Evolutionary conservation across 2,888 invertebrate species (phyloP).

Genomic region (Cephus runcator): DNA sequence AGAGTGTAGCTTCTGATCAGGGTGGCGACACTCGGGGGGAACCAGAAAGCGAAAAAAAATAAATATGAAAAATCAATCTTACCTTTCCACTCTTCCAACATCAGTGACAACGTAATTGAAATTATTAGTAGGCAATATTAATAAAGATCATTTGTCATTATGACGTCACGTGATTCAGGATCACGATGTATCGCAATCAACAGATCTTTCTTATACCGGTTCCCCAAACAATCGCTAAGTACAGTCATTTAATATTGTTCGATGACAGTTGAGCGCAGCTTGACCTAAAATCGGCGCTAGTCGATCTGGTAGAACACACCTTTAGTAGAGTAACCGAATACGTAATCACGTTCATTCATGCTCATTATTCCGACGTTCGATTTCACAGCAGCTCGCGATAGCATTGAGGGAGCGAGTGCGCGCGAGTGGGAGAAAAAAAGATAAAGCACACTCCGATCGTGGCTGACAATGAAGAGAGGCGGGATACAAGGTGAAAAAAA

Average conservation of each 20-base stretch:
- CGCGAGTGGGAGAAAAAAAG: neutral
- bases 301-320: neutral
- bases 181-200: neutral
- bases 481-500: neutral
- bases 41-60: neutral
- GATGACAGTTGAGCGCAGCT: neutral
- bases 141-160: neutral
- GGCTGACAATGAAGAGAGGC: neutral
- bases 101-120: neutral
- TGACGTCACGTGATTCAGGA: neutral
- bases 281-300: neutral
- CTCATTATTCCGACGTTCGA: neutral
- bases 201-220: neutral
- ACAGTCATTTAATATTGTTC: neutral
- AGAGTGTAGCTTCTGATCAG: too few species aligned
- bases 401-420: neutral
- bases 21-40: too few species aligned
- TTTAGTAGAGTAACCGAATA: neutral
- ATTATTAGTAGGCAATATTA: neutral
- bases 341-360: slow-evolving; percentile 3
- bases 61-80: neutral
- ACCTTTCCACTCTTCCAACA: neutral
- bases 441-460: neutral
- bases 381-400: neutral
- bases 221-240: neutral